Evolutionary conservation across 2,888 invertebrate genomes (phyloP).

Genomic region (Philereme transversata): DNA sequence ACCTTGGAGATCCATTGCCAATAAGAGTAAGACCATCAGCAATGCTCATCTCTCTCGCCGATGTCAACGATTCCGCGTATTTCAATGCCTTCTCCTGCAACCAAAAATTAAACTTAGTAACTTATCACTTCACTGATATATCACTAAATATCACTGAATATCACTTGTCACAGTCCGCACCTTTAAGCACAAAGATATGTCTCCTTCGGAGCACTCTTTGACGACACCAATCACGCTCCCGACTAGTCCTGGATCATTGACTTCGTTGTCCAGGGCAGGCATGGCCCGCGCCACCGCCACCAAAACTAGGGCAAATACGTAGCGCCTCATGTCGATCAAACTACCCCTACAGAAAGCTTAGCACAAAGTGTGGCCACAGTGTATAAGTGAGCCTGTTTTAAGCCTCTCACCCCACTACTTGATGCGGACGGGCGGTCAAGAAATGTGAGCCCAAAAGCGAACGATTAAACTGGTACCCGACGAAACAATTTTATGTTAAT

Average conservation of each 20-base stretch:
- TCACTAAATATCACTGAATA: conserved; percentile 20
- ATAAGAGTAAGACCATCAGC: conserved; percentile 85
- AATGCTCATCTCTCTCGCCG: conserved; percentile 81
- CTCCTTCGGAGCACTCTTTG: conserved; percentile 88
- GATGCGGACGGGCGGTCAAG: conserved; percentile 55
- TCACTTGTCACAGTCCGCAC: conserved; percentile 67
- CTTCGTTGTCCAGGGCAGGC: conserved; percentile 81
- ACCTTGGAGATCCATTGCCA: conserved; percentile 80
- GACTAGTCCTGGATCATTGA: conserved; percentile 70
- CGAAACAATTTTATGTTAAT: conserved; percentile 72
- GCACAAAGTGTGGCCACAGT: conserved; percentile 73
- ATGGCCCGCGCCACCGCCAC: conserved; percentile 75
- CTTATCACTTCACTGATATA: conserved; percentile 38
- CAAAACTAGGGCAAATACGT: conserved; percentile 78
- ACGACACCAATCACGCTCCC: conserved; percentile 85
- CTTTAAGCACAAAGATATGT: conserved; percentile 89
- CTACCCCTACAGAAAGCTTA: conserved; percentile 75
- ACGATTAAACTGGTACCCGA: conserved; percentile 71
- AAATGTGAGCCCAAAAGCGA: conserved; percentile 75
- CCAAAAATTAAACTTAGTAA: conserved; percentile 63
- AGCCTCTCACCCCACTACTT: conserved; percentile 77
- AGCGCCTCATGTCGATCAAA: conserved; percentile 73
- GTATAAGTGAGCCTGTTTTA: conserved; percentile 76
- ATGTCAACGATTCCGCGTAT: conserved; percentile 85
- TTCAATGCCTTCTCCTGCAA: conserved; percentile 89